Evolutionary conservation across 2,888 invertebrate species (phyloP).

Genomic region (Phalangium opilio): DNA sequence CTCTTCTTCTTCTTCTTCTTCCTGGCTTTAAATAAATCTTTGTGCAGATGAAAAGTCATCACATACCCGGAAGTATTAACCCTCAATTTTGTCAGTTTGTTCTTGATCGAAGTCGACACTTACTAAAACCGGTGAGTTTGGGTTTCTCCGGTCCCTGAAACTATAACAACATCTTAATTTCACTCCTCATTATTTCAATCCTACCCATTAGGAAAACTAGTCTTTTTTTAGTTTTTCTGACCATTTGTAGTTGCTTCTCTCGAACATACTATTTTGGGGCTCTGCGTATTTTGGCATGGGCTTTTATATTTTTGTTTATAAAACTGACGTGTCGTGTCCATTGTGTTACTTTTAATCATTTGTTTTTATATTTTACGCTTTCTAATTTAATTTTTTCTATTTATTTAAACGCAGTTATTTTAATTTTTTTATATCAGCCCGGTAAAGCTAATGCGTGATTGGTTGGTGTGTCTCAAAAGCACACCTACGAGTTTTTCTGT

Average conservation of each 20-base stretch:
- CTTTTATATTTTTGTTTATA: too few species aligned
- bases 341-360: too few species aligned
- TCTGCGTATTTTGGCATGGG: too few species aligned
- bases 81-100: constrained; percentile 89
- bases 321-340: too few species aligned
- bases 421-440: too few species aligned
- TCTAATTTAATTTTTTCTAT: background rate
- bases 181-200: background rate
- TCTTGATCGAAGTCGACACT: constrained; percentile 89
- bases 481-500: too few species aligned
- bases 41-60: constrained; percentile 56
- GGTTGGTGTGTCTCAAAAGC: too few species aligned
- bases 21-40: constrained; percentile 2
- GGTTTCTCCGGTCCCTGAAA: constrained; percentile 7
- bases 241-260: too few species aligned
- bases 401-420: background rate
- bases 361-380: too few species aligned
- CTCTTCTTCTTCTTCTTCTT: constrained; percentile 5
- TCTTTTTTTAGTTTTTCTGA: background rate
- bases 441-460: too few species aligned
- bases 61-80: constrained; percentile 91
- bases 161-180: constrained; percentile 8
- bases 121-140: constrained; percentile 81
- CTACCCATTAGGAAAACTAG: background rate
- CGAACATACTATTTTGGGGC: too few species aligned